These are phyloP conservation scores for Mastacembelus armatus DNA, from an alignment of 2,797 vertebrate species.

Conservation along the genomic window DNA sequence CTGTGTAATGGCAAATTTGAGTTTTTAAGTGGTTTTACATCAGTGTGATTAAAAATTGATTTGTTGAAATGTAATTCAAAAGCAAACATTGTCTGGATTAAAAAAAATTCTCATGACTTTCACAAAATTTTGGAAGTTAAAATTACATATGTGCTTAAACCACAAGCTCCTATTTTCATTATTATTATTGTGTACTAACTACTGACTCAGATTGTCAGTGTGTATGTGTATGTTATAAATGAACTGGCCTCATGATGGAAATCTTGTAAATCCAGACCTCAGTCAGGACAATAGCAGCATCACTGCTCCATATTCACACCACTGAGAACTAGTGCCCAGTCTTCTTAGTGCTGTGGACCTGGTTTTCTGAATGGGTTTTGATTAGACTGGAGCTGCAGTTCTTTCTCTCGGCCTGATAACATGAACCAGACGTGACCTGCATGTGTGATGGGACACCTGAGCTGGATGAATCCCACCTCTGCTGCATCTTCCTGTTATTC, in stretches of 20 bases:
- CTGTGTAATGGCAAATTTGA: too few relatives aligned
- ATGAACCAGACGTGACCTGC: constrained; percentile 51
- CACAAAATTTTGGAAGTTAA: too few relatives aligned
- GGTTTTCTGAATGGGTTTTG: constrained; percentile 10
- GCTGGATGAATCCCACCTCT: constrained; percentile 6
- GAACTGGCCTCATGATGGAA: background rate
- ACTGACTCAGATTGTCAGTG: constrained; percentile 4
- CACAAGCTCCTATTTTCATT: too few relatives aligned
- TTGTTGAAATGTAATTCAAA: too few relatives aligned
- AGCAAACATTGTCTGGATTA: too few relatives aligned
- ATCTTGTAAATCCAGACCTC: too few relatives aligned
- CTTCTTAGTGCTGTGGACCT: background rate
- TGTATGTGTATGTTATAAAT: constrained; percentile 1
- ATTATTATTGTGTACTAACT: too few relatives aligned
- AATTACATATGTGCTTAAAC: too few relatives aligned
- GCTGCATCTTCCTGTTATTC: constrained; percentile 56
- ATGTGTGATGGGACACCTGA: constrained; percentile 41
- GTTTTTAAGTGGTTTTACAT: too few relatives aligned
- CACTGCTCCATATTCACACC: constrained; percentile 5
- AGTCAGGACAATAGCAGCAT: constrained; percentile 2
- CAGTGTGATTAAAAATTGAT: too few relatives aligned
- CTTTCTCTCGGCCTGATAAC: constrained; percentile 24
- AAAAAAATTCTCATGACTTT: too few relatives aligned
- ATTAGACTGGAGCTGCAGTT: constrained; percentile 13
- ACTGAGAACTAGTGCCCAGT: background rate